A percentile compares a stretch with the other conserved stretches of the same genome.
phyloP scores from a whole-genome alignment of 2,888 invertebrate genomes.

The Rhodophaea formosa region DNA sequence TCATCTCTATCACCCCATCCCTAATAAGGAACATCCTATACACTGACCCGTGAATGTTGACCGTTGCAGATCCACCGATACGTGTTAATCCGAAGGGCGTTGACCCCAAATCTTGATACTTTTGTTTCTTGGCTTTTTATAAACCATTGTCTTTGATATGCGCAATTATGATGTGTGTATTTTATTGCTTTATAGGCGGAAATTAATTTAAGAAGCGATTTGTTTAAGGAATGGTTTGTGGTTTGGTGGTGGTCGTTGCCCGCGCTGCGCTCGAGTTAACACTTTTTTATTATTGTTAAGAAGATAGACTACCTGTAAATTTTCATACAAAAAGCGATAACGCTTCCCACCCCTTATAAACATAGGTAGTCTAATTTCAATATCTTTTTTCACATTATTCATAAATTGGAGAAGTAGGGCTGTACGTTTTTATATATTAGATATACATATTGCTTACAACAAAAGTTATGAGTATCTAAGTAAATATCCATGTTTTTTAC shows the following conservation, averaged over 20 bases:
- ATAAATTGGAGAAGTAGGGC: no score
- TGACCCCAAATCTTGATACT: slow-evolving; percentile 19
- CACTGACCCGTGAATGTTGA: slow-evolving; percentile 47
- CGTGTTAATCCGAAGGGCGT: slow-evolving; percentile 17
- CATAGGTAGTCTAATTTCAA: no score
- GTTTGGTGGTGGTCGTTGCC: neutral
- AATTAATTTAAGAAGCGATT: slow-evolving; percentile 3
- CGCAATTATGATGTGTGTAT: slow-evolving; percentile 5
- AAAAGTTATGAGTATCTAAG: no score
- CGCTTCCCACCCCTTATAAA: no score
- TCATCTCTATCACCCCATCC: slow-evolving; percentile 9
- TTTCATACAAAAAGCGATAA: no score
- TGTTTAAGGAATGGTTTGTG: neutral
- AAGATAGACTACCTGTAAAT: no score
- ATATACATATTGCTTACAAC: no score
- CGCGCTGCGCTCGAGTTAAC: slow-evolving; percentile 1
- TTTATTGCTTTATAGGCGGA: slow-evolving; percentile 1
- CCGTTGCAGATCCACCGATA: slow-evolving; percentile 27
- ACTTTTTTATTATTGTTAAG: neutral
- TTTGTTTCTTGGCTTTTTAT: slow-evolving; percentile 12
- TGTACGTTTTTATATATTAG: no score
- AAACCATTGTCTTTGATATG: slow-evolving; percentile 17
- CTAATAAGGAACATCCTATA: slow-evolving; percentile 16
- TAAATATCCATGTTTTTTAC: no score
- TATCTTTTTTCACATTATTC: no score